Percentiles rank a stretch among this genome's conserved stretches.
Conservation (phyloP, 2,113 vertebrate species). For the Entelurus aequoreus region DNA sequence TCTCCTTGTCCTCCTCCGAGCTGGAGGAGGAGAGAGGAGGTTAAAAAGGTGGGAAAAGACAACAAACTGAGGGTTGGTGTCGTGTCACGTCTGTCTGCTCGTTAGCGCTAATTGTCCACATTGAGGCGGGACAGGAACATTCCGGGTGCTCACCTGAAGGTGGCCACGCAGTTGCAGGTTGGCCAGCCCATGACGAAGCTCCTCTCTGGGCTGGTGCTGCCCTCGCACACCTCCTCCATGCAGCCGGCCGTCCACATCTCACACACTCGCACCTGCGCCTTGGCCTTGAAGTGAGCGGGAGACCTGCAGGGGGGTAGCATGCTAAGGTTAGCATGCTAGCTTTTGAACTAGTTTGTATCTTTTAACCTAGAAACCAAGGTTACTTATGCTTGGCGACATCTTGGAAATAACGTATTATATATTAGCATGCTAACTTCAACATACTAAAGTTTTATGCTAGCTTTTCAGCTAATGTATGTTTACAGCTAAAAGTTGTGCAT, state of each 20-base stretch:
- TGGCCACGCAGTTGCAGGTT: conserved; percentile 88
- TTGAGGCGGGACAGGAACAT: not conserved
- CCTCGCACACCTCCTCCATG: conserved; percentile 90
- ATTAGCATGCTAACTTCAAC: too few relatives aligned
- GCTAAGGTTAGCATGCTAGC: not conserved
- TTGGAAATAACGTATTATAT: too few relatives aligned
- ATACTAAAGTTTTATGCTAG: too few relatives aligned
- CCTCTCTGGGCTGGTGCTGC: conserved; percentile 74
- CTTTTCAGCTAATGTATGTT: too few relatives aligned
- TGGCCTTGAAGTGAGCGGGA: conserved; percentile 80
- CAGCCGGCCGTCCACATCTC: conserved; percentile 93
- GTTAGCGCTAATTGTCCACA: not conserved
- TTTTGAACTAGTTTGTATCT: too few relatives aligned
- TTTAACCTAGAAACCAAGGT: too few relatives aligned
- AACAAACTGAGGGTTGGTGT: not conserved
- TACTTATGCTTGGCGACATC: too few relatives aligned
- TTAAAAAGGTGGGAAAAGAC: conserved; percentile 4
- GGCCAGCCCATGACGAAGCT: conserved; percentile 97
- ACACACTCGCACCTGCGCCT: conserved; percentile 78
- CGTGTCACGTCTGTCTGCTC: not conserved
- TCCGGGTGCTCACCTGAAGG: conserved; percentile 79
- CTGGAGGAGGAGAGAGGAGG: conserved; percentile 56
- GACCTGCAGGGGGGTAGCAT: conserved; percentile 52
- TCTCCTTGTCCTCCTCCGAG: conserved; percentile 85
- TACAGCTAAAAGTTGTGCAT: too few relatives aligned